Conservation (phyloP, 2,113 vertebrate species). For the Apodemus sylvaticus region DNA sequence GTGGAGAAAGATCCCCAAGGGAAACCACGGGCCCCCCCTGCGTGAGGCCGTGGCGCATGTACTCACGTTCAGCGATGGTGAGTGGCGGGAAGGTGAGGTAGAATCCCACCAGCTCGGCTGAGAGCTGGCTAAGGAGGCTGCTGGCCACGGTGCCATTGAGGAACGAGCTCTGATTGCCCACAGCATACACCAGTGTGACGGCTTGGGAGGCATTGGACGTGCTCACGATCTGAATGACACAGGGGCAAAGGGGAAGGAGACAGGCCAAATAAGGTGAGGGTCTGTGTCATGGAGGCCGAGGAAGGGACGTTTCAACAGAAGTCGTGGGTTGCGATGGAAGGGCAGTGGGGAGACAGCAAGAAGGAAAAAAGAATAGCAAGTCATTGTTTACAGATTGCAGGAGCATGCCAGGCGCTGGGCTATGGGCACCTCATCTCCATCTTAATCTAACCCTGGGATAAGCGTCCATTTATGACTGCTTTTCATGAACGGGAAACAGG, state of each 20-base stretch:
- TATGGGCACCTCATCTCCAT: background rate
- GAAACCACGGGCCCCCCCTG: background rate
- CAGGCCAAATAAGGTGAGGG: slow-evolving; percentile 59
- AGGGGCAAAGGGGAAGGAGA: slow-evolving; percentile 72
- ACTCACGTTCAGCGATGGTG: slow-evolving; percentile 97
- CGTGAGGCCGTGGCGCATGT: rapidly evolving
- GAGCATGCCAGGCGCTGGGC: background rate
- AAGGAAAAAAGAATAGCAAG: slow-evolving; percentile 52
- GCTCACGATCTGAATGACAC: slow-evolving; percentile 91
- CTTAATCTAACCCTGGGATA: background rate
- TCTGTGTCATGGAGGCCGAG: background rate
- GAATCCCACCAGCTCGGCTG: slow-evolving; percentile 98
- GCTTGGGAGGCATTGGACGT: slow-evolving; percentile 91
- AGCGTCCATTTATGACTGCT: background rate
- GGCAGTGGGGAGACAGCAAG: slow-evolving; percentile 48
- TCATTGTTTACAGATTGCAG: background rate
- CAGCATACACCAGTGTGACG: slow-evolving; percentile 94
- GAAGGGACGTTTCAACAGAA: background rate
- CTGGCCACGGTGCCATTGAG: slow-evolving; percentile 95
- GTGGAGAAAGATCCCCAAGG: background rate
- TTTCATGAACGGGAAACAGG: background rate
- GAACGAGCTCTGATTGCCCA: slow-evolving; percentile 91
- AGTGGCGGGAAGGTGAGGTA: slow-evolving; percentile 97
- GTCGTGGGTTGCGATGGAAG: slow-evolving; percentile 5
- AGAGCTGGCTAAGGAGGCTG: slow-evolving; percentile 95